phyloP scores from a whole-genome alignment of 1,140 invertebrate species.

The Magallana angulata region DNA sequence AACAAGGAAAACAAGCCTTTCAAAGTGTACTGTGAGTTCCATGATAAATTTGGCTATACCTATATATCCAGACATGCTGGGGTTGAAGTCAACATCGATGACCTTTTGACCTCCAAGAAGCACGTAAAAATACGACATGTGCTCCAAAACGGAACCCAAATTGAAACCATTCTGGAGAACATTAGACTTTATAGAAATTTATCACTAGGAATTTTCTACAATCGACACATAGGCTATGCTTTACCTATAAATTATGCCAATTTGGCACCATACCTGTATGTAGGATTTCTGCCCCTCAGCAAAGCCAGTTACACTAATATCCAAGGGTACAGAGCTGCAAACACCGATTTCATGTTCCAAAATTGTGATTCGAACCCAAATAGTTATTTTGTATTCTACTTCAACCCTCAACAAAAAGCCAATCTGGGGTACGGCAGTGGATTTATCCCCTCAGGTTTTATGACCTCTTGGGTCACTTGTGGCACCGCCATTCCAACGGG shows the following conservation, averaged over 20 bases:
- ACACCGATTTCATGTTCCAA: constrained; percentile 23
- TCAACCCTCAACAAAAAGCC: constrained; percentile 16
- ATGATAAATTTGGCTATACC: constrained; percentile 40
- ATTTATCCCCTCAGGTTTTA: not conserved
- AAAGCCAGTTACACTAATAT: not conserved
- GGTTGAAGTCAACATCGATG: constrained; percentile 36
- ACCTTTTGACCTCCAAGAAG: constrained; percentile 6
- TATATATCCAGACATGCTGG: constrained; percentile 39
- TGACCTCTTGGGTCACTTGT: constrained; percentile 16
- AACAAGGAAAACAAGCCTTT: constrained; percentile 21
- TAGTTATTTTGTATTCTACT: constrained; percentile 53
- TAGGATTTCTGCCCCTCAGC: constrained; percentile 47
- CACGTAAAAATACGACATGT: constrained; percentile 42
- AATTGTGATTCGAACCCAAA: constrained; percentile 51
- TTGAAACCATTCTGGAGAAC: constrained; percentile 41
- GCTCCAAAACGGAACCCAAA: not conserved
- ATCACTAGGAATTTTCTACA: constrained; percentile 43
- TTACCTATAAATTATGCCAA: not conserved
- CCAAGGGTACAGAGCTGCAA: constrained; percentile 44
- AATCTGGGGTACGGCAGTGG: not conserved
- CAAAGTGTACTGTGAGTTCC: constrained; percentile 46
- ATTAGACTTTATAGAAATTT: constrained; percentile 18
- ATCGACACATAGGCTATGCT: constrained; percentile 43
- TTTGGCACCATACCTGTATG: constrained; percentile 34
- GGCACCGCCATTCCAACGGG: not conserved